Evolutionary conservation across 2,113 vertebrate species (phyloP), one percentile per base, ranked within the genome.

Genomic region (Pogona vitticeps): DNA sequence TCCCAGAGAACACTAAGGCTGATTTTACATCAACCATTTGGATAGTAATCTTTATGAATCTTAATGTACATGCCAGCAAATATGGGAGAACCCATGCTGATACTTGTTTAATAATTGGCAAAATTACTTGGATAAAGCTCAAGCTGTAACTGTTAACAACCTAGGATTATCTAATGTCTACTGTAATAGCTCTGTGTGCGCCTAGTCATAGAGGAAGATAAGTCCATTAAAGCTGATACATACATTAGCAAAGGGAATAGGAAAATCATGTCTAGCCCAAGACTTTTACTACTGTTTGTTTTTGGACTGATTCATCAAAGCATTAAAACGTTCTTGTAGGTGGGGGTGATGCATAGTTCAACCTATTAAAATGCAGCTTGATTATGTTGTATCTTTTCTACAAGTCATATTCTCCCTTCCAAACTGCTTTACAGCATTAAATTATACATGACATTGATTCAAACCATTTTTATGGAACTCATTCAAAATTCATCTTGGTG

Each of bases 241-340:
- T 85, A 28, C 33, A 61, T 88, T 67, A 63, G 71, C 6, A 85
- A 90, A 75, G 26, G 36, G 91, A 93, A 87, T 6, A 70, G 82
- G 63, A 83, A 71, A 92, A 89, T 3, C 23, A 65, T 6, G 38
- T 63, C 88, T 82, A 65, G 80, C 31, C 76, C 84, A 82, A 92
- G 92, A 88, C 90, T 76, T 87, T 92, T 84, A 82, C 72, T 91
- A 86, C 86, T 8, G 17, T 89, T 93, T 46, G 2, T 86, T 90
- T 92, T 90, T 73, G 75, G 52, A 59, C 67, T 42, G 65, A 76
- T 17, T 85, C 85, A 84, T 75, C 85, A 85, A 79, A 56, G 36
- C 58, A 38, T 52, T 92, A 78, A 56, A 80, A 77, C 84, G 59
- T 38, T 59, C 88, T 72, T 56, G 63, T 38, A 88, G 70, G 40